These are phyloP conservation scores for Nannoperca obscura DNA, from an alignment of 2,797 vertebrate species.

Conservation along the genomic window DNA sequence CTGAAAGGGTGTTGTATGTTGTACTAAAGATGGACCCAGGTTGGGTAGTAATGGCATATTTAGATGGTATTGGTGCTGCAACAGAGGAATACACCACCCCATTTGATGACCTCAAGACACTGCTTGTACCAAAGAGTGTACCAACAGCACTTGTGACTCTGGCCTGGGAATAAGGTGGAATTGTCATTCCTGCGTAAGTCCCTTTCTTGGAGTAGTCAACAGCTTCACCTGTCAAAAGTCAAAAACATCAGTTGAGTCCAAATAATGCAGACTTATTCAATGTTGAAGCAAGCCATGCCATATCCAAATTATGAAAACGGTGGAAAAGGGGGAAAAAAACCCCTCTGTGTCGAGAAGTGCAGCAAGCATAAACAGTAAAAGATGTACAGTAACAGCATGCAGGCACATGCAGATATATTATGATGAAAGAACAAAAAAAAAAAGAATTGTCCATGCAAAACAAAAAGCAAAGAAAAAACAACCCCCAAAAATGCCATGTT, in stretches of 20 bases:
- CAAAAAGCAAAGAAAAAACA: constrained; percentile 65
- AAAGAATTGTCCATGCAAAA: constrained; percentile 82
- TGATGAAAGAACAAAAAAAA: constrained; percentile 69
- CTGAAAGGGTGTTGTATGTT: constrained; percentile 89
- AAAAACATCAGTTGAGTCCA: constrained; percentile 91
- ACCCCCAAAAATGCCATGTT: constrained; percentile 60
- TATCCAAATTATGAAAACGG: constrained; percentile 81
- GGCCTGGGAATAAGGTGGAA: constrained; percentile 95
- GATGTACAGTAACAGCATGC: constrained; percentile 86
- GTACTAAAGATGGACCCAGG: constrained; percentile 98
- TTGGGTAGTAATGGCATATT: constrained; percentile 98
- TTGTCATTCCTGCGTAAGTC: constrained; percentile 90
- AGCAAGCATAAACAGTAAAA: constrained; percentile 80
- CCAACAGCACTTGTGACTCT: constrained; percentile 88
- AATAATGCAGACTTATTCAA: constrained; percentile 56
- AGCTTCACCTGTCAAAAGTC: constrained; percentile 99
- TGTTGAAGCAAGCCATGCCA: constrained; percentile 85
- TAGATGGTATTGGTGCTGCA: constrained; percentile 94
- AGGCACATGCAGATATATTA: constrained; percentile 88
- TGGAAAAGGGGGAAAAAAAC: constrained; percentile 69
- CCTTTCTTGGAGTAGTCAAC: constrained; percentile 99
- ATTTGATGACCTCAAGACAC: constrained; percentile 95
- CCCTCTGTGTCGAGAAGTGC: constrained; percentile 79
- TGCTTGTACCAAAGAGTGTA: constrained; percentile 90
- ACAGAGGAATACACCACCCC: constrained; percentile 99